Conservation (phyloP, 2,797 vertebrate species). For the Varecia variegata region DNA sequence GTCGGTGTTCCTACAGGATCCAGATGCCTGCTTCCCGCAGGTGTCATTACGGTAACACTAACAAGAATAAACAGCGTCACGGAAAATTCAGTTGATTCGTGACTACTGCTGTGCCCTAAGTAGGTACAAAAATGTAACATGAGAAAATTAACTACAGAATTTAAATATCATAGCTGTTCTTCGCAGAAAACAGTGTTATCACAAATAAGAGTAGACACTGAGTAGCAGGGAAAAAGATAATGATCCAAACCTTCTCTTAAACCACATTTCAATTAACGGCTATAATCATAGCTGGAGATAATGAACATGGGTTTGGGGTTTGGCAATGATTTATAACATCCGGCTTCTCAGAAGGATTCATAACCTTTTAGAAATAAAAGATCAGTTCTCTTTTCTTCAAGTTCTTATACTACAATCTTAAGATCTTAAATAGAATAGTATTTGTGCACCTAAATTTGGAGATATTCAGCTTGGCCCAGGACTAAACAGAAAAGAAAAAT, state of each 20-base stretch:
- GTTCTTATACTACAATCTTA: background rate
- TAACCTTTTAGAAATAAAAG: background rate
- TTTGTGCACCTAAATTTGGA: background rate
- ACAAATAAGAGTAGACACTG: background rate
- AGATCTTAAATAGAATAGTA: background rate
- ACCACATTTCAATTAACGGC: background rate
- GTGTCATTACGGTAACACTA: background rate
- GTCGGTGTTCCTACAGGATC: background rate
- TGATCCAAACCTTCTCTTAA: background rate
- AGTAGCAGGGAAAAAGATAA: background rate
- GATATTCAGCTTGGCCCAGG: background rate
- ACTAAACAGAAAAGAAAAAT: constrained; percentile 4
- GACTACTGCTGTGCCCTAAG: background rate
- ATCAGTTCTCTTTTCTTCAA: background rate
- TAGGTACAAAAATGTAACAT: background rate
- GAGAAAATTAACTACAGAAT: background rate
- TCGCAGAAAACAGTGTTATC: background rate
- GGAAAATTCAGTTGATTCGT: background rate
- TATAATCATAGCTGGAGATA: background rate
- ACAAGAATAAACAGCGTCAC: background rate
- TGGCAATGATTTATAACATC: background rate
- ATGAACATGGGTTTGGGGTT: background rate
- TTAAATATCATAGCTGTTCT: background rate
- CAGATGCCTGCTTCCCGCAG: background rate
- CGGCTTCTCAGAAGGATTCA: background rate